Base-by-base conservation (phyloP, 92 coral and sea anemone genomes). In the Actinostola sp. region DNA sequence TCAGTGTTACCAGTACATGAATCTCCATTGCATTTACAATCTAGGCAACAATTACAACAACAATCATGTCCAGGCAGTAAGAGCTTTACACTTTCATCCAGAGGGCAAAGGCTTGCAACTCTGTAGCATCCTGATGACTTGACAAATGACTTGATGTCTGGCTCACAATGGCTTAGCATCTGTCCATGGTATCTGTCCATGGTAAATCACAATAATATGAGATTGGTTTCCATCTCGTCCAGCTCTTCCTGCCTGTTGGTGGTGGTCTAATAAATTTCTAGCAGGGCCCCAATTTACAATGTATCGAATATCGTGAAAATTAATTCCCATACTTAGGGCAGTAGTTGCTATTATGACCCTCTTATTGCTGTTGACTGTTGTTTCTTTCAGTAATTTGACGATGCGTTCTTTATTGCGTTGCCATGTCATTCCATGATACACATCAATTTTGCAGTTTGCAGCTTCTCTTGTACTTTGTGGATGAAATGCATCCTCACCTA, bases 201-300 rank as follows among this genome's bases (percentile, higher is more conserved):
- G 86, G 50, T 78, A 88, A 27, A 79, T 83, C 2, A 73, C 68
- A n/a, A 78, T 61, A 45, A 64, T 71, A 39, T 88, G 84, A 10
- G 81, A 64, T 39, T 57, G 76, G 26, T 77, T 19, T n/a, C 91
- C 91, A 86, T 86, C 79, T 32, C 89, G 54, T 8, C 89, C 89
- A 17, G 89, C 84, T 63, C 84, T 36, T 53, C 84, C 80, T 29
- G 89, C 80, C 48, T 84, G 69, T 32, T 84, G 89, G 50, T 70
- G 76, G 42, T 84, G 72, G 48, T 78, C 84, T 10, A 78, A 32
- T 11, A 84, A 41, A 39, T 70, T 39, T 59, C 89, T 21, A 39
- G 84, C 80, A 11, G 81, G 84, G 10, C 84, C 83, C 83, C 87
- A 80, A 53, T 81, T 69, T 0, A 84, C 8, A 23, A 78, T 66